Conservation (phyloP, 2,113 vertebrate species). For the Spheniscus mendiculus region DNA sequence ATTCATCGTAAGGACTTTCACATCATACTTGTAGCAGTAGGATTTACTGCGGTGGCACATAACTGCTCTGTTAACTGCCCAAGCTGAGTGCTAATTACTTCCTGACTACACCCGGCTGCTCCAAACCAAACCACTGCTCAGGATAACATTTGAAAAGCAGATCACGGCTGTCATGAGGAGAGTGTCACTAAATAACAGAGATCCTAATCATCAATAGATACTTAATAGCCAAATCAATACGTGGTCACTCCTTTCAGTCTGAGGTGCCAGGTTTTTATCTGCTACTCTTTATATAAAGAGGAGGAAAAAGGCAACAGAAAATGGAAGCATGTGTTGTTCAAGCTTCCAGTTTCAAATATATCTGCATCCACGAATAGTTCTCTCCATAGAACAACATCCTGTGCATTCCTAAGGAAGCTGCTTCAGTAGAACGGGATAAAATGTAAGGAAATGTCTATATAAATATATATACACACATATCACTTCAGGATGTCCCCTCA, state of each 20-base stretch:
- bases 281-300: not conserved
- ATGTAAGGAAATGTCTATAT: not conserved
- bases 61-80: not conserved
- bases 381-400: conserved; percentile 29
- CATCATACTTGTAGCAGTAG: not conserved
- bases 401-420: not conserved
- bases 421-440: not conserved
- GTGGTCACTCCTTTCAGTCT: not conserved
- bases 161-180: not conserved
- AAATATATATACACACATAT: not conserved
- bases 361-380: not conserved
- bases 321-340: not conserved
- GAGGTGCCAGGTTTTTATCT: not conserved
- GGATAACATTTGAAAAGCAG: not conserved
- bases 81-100: not conserved
- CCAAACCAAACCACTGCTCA: not conserved
- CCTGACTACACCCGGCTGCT: not conserved
- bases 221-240: not conserved
- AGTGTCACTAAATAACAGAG: not conserved
- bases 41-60: not conserved
- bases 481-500: conserved; percentile 8
- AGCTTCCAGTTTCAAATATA: conserved; percentile 12
- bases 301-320: not conserved
- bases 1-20: not conserved
- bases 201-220: not conserved